Conservation (phyloP, 1,140 invertebrate species). For the Cyrtorhinus lividipennis region DNA sequence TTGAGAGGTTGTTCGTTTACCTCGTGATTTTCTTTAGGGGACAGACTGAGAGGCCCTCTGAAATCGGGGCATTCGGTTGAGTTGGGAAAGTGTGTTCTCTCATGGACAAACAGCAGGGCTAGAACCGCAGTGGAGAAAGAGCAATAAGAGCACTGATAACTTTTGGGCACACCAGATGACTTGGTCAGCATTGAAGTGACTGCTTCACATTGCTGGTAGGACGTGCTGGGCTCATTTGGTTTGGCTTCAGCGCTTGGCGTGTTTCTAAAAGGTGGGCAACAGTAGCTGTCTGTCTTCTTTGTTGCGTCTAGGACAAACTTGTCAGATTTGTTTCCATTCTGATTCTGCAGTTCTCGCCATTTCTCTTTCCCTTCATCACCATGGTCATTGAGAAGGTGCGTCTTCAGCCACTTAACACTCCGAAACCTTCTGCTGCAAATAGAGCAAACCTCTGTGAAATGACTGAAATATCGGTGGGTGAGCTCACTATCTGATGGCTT, state of each 20-base stretch:
- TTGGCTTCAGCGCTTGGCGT: background rate
- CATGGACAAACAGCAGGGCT: conserved; percentile 80
- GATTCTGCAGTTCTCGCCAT: conserved; percentile 40
- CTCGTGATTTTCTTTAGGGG: conserved; percentile 32
- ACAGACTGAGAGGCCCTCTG: conserved; percentile 44
- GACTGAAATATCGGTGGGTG: conserved; percentile 42
- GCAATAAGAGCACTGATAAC: conserved; percentile 77
- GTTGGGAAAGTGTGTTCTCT: conserved; percentile 48
- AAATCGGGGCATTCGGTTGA: conserved; percentile 22
- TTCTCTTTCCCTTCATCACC: conserved; percentile 54
- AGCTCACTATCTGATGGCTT: conserved; percentile 20
- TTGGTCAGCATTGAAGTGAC: background rate
- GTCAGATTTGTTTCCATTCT: conserved; percentile 48
- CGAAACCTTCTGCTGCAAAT: conserved; percentile 77
- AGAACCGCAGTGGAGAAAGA: conserved; percentile 76
- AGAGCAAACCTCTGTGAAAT: conserved; percentile 66
- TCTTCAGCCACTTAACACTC: conserved; percentile 76
- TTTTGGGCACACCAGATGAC: conserved; percentile 30
- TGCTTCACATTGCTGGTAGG: background rate
- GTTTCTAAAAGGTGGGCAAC: background rate
- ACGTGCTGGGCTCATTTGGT: background rate
- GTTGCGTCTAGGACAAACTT: background rate
- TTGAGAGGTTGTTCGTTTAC: conserved; percentile 20
- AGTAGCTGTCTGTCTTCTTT: conserved; percentile 14
- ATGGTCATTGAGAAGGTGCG: conserved; percentile 77